Evolutionary conservation across 1,140 invertebrate genomes (phyloP).

Genomic region (Paraescarpia echinospica): DNA sequence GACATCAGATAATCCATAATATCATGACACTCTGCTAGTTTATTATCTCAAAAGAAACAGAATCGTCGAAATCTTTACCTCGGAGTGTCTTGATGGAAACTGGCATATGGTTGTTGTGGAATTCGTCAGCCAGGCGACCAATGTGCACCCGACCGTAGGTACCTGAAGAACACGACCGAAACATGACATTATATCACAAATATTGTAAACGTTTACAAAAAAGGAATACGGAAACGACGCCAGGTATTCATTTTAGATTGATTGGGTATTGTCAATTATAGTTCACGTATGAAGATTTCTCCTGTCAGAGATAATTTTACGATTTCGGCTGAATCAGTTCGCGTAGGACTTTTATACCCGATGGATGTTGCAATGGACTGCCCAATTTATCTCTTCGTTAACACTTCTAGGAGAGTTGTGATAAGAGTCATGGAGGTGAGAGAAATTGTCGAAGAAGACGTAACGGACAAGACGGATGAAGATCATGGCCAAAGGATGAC

Average conservation of each 20-base stretch:
- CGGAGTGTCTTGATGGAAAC: slow-evolving; percentile 15
- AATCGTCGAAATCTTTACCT: background rate
- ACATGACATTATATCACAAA: too few species aligned
- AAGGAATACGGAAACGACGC: background rate
- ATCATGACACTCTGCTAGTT: background rate
- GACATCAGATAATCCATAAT: background rate
- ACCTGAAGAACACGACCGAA: background rate
- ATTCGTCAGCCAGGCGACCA: background rate
- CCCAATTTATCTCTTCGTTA: too few species aligned
- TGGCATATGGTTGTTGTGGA: background rate
- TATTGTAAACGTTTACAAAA: background rate
- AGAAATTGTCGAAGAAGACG: too few species aligned
- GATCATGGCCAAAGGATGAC: too few species aligned
- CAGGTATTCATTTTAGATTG: background rate
- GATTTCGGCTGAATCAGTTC: too few species aligned
- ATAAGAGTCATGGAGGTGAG: too few species aligned
- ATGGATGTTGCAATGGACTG: too few species aligned
- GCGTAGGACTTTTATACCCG: too few species aligned
- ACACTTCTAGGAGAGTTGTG: too few species aligned
- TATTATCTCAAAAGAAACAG: background rate
- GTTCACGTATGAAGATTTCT: too few species aligned
- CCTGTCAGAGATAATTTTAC: too few species aligned
- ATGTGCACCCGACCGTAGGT: slow-evolving; percentile 4
- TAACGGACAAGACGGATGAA: too few species aligned
- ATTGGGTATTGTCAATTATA: background rate